phyloP scores from a whole-genome alignment of 37 sponge, comb jelly and placozoan genomes.

The Chondrosia reniformis region DNA sequence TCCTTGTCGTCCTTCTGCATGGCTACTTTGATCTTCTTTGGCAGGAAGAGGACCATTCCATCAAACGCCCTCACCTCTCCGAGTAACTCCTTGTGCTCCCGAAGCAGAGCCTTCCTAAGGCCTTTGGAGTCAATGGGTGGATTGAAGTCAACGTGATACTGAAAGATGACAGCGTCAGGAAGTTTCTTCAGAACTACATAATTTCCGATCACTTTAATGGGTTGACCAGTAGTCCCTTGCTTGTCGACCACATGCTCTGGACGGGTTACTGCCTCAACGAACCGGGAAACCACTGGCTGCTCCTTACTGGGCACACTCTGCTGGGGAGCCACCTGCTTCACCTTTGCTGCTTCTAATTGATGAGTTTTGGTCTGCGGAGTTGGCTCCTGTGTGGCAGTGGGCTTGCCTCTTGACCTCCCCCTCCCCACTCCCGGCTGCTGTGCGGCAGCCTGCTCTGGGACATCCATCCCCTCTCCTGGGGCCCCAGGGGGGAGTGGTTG shows the following conservation, averaged over 20 bases:
- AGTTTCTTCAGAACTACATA: constrained; percentile 56
- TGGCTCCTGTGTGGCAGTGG: neutral
- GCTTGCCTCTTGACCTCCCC: neutral
- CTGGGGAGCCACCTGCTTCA: too few species aligned
- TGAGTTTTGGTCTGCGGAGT: too few species aligned
- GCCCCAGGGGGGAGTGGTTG: neutral
- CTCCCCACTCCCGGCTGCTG: neutral
- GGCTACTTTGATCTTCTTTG: constrained; percentile 54
- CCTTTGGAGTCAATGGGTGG: constrained; percentile 64
- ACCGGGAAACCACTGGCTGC: neutral
- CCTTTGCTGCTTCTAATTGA: too few species aligned
- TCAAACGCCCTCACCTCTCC: constrained; percentile 73
- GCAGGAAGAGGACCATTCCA: constrained; percentile 84
- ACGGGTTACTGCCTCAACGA: constrained; percentile 38
- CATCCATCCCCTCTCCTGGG: neutral
- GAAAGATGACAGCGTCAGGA: constrained; percentile 72
- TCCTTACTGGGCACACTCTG: too few species aligned
- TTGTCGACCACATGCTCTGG: constrained; percentile 77
- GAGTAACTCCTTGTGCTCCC: constrained; percentile 47
- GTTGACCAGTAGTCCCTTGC: constrained; percentile 47
- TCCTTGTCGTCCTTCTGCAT: constrained; percentile 26
- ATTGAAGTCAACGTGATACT: constrained; percentile 77
- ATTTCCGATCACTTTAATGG: constrained; percentile 57
- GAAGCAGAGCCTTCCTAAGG: constrained; percentile 45
- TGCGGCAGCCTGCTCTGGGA: neutral